Evolutionary conservation across 2,113 vertebrate species (phyloP).

Genomic region (Cyanoderma ruficeps): DNA sequence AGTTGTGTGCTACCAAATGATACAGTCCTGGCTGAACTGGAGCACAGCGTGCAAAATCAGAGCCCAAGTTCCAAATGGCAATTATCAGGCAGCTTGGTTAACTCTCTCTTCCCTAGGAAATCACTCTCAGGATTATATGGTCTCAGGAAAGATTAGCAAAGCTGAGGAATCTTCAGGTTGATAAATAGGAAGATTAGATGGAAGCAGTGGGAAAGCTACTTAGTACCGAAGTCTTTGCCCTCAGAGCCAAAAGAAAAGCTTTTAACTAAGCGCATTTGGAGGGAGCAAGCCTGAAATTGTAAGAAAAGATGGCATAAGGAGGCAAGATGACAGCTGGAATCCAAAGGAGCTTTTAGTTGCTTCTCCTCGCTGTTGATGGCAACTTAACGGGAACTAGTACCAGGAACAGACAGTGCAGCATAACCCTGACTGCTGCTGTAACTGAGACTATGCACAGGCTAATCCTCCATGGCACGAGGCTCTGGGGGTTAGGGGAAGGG

Average conservation of each 20-base stretch:
- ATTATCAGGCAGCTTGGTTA: slow-evolving; percentile 52
- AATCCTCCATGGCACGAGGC: not conserved
- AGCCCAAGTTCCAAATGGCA: slow-evolving; percentile 45
- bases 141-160: slow-evolving; percentile 44
- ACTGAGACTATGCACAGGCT: not conserved
- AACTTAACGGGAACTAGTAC: not conserved
- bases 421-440: not conserved
- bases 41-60: slow-evolving; percentile 46
- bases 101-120: slow-evolving; percentile 44
- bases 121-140: slow-evolving; percentile 21
- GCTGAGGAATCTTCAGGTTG: slow-evolving; percentile 37
- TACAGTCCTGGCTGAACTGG: not conserved
- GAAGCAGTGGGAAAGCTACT: slow-evolving; percentile 39
- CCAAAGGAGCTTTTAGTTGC: slow-evolving; percentile 39
- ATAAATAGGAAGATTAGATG: slow-evolving; percentile 64
- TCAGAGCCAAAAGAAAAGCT: slow-evolving; percentile 10
- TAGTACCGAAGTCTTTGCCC: slow-evolving; percentile 29
- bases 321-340: slow-evolving; percentile 40
- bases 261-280: slow-evolving; percentile 45
- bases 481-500: not conserved
- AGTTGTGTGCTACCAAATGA: not conserved
- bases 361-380: not conserved
- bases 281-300: slow-evolving; percentile 29
- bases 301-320: slow-evolving; percentile 23
- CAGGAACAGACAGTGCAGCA: not conserved